Percentiles rank a stretch among this genome's conserved stretches.
Conservation (phyloP, 2,113 vertebrate genomes). For the Mobula hypostoma region DNA sequence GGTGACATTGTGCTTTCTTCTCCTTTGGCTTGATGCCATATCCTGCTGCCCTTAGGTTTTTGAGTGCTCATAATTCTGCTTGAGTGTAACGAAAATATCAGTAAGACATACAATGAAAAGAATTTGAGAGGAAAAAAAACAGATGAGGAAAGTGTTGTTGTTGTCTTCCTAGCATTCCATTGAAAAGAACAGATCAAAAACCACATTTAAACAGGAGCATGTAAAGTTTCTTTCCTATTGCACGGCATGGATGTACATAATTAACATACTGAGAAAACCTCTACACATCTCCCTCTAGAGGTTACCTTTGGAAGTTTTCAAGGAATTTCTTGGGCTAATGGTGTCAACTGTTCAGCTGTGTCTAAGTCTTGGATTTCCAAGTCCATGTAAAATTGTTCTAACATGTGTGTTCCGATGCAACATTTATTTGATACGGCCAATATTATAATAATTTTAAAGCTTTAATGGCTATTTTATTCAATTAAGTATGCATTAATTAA, state of each 20-base stretch:
- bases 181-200: neutral
- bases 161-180: neutral
- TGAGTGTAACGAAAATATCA: neutral
- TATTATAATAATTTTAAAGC: neutral
- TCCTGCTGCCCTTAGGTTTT: neutral
- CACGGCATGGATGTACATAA: neutral
- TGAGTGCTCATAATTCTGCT: neutral
- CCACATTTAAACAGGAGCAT: neutral
- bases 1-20: neutral
- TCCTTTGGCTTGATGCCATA: neutral
- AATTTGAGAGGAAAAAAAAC: neutral
- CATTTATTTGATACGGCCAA: neutral
- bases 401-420: neutral
- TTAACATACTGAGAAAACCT: neutral
- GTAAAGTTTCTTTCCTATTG: neutral
- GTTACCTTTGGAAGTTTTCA: neutral
- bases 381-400: neutral
- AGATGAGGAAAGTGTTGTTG: neutral
- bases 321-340: neutral
- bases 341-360: neutral
- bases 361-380: neutral
- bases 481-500: neutral
- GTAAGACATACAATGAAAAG: neutral
- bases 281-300: slow-evolving; percentile 12
- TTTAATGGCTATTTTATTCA: neutral